These are phyloP conservation scores for Mechanitis mazaeus DNA, from an alignment of 2,888 invertebrate species.

Conservation along the genomic window DNA sequence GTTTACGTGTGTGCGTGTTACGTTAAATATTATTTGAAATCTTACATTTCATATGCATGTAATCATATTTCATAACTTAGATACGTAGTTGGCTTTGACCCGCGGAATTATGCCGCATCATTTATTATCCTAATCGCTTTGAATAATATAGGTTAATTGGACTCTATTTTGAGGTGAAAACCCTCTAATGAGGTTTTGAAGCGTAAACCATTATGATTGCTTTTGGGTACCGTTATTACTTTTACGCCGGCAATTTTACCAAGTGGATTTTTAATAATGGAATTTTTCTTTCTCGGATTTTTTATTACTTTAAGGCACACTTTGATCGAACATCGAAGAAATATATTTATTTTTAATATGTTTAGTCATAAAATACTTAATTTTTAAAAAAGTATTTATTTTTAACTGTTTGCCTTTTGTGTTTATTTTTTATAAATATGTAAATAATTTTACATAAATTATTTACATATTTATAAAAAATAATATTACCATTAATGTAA, in stretches of 20 bases:
- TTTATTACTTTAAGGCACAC: conserved; percentile 12
- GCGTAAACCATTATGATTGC: conserved; percentile 23
- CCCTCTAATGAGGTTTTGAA: conserved; percentile 23
- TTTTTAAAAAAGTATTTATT: neutral
- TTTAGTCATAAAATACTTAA: neutral
- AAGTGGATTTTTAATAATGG: conserved; percentile 17
- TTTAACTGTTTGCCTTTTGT: neutral
- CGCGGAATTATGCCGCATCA: conserved; percentile 11
- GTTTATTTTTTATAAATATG: too few relatives aligned
- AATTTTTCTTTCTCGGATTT: conserved; percentile 16
- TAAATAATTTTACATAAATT: neutral
- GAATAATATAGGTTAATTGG: conserved; percentile 18
- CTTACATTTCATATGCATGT: neutral
- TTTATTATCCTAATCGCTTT: conserved; percentile 18
- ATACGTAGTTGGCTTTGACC: neutral
- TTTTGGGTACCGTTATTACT: conserved; percentile 22
- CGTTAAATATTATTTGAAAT: neutral
- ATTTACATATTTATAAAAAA: too few relatives aligned
- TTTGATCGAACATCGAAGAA: neutral
- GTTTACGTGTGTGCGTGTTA: neutral
- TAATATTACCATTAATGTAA: neutral
- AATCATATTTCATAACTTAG: neutral
- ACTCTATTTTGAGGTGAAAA: conserved; percentile 21
- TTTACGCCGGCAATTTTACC: conserved; percentile 15
- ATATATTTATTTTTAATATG: neutral